phyloP scores from a whole-genome alignment of 2,797 vertebrate genomes.

The Galaxias olidus region DNA sequence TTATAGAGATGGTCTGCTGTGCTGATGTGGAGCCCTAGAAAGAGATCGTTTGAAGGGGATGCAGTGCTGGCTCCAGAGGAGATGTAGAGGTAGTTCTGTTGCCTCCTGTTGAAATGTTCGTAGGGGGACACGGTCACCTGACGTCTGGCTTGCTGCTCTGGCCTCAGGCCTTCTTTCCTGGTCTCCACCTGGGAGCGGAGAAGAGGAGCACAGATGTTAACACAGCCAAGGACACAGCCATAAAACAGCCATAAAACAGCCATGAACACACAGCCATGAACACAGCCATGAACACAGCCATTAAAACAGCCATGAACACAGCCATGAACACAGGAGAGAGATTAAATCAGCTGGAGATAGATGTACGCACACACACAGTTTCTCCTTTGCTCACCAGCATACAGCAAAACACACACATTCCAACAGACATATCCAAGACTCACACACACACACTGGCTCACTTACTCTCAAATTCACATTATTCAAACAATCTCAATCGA shows the following conservation, averaged over 20 bases:
- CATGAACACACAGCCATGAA: not conserved
- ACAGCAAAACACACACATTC: no score
- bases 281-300: not conserved
- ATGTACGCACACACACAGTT: no score
- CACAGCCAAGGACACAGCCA: no score
- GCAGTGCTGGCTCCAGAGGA: conserved; percentile 30
- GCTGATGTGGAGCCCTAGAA: conserved; percentile 37
- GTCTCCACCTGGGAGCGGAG: conserved; percentile 61
- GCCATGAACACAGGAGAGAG: no score
- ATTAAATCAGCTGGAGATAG: no score
- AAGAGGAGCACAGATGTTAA: not conserved
- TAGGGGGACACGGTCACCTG: conserved; percentile 39
- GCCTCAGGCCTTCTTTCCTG: conserved; percentile 40
- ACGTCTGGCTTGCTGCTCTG: conserved; percentile 65
- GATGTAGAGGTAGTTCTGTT: conserved; percentile 63
- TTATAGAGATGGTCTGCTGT: conserved; percentile 10
- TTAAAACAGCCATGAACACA: no score
- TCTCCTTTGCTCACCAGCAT: no score
- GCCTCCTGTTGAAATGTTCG: fast-evolving
- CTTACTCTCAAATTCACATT: no score
- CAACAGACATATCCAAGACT: no score
- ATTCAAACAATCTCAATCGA: no score
- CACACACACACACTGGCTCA: no score
- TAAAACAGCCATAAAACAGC: no score
- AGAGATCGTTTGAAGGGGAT: conserved; percentile 43